A percentile compares a stretch with the other conserved stretches of the same genome.
Evolutionary conservation across 2,797 vertebrate genomes (phyloP).

Genomic region (Poeciliopsis paucimaculata): DNA sequence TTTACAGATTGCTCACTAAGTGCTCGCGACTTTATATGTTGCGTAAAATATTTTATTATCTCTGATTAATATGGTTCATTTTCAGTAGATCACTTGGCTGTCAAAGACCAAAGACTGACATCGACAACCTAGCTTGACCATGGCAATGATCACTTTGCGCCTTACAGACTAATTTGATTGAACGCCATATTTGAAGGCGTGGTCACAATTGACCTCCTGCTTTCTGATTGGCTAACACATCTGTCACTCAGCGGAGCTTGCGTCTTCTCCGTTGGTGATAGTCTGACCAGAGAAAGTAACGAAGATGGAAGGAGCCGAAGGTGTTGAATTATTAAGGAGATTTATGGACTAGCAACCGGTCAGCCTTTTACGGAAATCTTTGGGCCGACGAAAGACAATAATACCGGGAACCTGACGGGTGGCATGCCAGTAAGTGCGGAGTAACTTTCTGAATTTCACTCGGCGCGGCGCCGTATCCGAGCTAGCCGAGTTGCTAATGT

Average conservation of each 20-base stretch:
- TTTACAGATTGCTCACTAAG: background rate
- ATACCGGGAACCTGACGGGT: constrained; percentile 54
- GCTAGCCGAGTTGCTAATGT: constrained; percentile 75
- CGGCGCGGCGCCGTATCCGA: constrained; percentile 57
- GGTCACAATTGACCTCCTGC: constrained; percentile 7
- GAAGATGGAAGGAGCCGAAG: constrained; percentile 78
- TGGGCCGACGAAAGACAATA: constrained; percentile 41
- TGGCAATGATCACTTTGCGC: constrained; percentile 65
- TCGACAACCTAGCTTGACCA: constrained; percentile 64
- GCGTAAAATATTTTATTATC: background rate
- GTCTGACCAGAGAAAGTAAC: constrained; percentile 81
- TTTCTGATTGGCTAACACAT: constrained; percentile 62
- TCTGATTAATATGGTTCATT: background rate
- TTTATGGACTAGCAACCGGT: constrained; percentile 70
- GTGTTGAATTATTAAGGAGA: constrained; percentile 75
- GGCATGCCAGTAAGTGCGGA: constrained; percentile 84
- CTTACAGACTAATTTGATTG: constrained; percentile 53
- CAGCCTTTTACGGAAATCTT: constrained; percentile 26
- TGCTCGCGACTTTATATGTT: background rate
- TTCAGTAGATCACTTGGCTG: constrained; percentile 34
- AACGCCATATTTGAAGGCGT: constrained; percentile 28
- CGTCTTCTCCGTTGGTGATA: constrained; percentile 58
- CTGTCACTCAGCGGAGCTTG: constrained; percentile 52
- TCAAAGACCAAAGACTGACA: constrained; percentile 66
- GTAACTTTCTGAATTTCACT: constrained; percentile 47